Base-by-base conservation (phyloP, 92 coral and sea anemone genomes). In the Phenganax stokvisi region DNA sequence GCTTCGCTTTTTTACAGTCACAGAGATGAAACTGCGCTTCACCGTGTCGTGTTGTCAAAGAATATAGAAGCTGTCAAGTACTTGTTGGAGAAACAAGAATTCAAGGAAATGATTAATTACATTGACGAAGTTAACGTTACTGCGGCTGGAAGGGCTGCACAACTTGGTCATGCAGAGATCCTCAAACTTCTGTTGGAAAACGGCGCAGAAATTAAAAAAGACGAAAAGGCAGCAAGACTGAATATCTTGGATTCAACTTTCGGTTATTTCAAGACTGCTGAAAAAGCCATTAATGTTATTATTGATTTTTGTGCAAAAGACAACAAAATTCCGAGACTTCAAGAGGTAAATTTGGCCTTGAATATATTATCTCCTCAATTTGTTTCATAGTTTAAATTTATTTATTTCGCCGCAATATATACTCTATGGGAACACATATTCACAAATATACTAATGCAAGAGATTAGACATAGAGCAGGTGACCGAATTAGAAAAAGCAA, bases 241-340 rank as follows among this genome's bases (percentile, higher is more conserved):
- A 79, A 79, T 31, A 52, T 79, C 55, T 54, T 79, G 17, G 83
- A 79, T 64, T 63, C 59, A 51, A 60, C 74, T 31, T 79, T n/a
- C 29, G 83, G 83, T 15, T 6, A 79, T 79, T 79, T 63, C 27
- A 29, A 79, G 65, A 79, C 67, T 77, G 81, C 20, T 54, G 57
- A 79, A 3, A 12, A 51, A 8, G 54, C 62, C 12, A 8, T 79
- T 61, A 79, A 30, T 56, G 73, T 47, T 52, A 79, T 79, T 51
- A 51, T 79, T 13, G 27, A 47, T 3, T 79, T 63, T 25, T 79
- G 74, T n/a, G 47, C 73, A 68, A 28, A 68, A 7, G 53, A 68
- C 37, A 13, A 68, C 3, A 68, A 68, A 68, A 29, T 37, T 28
- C 0, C 10, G 0, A 30, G 3, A 7, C 53, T 68, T 68, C 73